Evolutionary conservation across 1,140 invertebrate species (phyloP), one percentile per base, ranked within the genome.

Genomic region (Leptinotarsa lineolata): DNA sequence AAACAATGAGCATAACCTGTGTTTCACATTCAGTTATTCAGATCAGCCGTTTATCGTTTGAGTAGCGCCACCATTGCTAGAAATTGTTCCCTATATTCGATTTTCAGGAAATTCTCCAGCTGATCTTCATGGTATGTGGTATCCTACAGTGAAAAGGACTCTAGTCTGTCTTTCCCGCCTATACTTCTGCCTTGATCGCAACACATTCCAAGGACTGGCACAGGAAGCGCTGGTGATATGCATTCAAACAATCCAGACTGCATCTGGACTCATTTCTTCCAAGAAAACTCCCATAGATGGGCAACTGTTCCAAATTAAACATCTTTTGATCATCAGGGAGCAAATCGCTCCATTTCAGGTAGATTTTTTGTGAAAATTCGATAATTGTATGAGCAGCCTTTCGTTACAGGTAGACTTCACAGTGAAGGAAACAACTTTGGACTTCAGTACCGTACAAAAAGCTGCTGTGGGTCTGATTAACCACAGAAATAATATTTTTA

Each of bases 81-180:
- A 30, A 30, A 30, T 30, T 30, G 6, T 30, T 30, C 30, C 30
- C 30, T 30, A 30, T 30, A 11, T 30, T 30, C 30, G 30, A 72
- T 30, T 70, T 70, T 63, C 12, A 70, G 80, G 71, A 59, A 84
- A 84, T 80, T 83, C 83, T 11, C 83, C 83, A 54, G 97, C 97
- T 22, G 97, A 99, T 88, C 86, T 99, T 11, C 98, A 99, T 86
- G 98, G 97, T 1, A 98, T 99, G 96, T 99, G 98, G 98, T 99
- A 99, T 87, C 98, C 98, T 0, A 97, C 95, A 0, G 96, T 99
- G 0, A 88, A 97, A 16, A 87, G 98, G 66, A 98, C 97, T 0
- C 85, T 99, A 11, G 94, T 99, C 24, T 99, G 97, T 81, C 86
- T 99, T 2, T 98, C 97, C 0, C 92, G 98, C 76, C 87, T 99